Evolutionary conservation across 2,888 invertebrate species (phyloP).

Genomic region (Drosophila affinis): DNA sequence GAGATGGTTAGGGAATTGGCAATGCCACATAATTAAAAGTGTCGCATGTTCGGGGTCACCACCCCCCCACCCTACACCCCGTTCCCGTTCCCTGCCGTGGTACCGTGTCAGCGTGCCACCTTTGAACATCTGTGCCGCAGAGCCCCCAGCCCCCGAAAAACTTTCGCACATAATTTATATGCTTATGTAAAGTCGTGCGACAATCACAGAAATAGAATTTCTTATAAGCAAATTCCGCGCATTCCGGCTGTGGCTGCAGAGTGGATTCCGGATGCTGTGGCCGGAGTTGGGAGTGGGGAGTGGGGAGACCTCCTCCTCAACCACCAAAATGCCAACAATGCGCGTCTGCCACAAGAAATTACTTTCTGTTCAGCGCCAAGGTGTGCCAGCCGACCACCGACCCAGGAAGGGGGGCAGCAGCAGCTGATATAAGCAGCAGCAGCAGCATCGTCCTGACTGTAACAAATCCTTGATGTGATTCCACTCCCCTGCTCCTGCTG

Average conservation of each 20-base stretch:
- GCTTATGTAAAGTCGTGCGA: slow-evolving; percentile 38
- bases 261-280: too few relatives aligned
- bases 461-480: background rate
- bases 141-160: slow-evolving; percentile 33
- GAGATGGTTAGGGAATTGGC: background rate
- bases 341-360: slow-evolving; percentile 49
- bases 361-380: slow-evolving; percentile 58
- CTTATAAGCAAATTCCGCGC: slow-evolving; percentile 48
- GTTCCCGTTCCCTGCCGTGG: too few relatives aligned
- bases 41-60: slow-evolving; percentile 48
- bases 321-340: slow-evolving; percentile 49
- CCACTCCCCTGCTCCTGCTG: too few relatives aligned
- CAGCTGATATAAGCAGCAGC: too few relatives aligned
- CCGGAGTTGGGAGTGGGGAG: too few relatives aligned
- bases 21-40: slow-evolving; percentile 67
- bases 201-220: slow-evolving; percentile 67
- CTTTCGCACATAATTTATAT: slow-evolving; percentile 64
- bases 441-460: background rate
- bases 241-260: background rate
- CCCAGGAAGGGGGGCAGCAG: background rate
- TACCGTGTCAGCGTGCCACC: too few relatives aligned
- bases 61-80: too few relatives aligned
- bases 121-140: slow-evolving; percentile 53
- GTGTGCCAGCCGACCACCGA: background rate
- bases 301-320: background rate